Evolutionary conservation across 2,888 invertebrate species (phyloP).

Genomic region (Leptinotarsa juncta): DNA sequence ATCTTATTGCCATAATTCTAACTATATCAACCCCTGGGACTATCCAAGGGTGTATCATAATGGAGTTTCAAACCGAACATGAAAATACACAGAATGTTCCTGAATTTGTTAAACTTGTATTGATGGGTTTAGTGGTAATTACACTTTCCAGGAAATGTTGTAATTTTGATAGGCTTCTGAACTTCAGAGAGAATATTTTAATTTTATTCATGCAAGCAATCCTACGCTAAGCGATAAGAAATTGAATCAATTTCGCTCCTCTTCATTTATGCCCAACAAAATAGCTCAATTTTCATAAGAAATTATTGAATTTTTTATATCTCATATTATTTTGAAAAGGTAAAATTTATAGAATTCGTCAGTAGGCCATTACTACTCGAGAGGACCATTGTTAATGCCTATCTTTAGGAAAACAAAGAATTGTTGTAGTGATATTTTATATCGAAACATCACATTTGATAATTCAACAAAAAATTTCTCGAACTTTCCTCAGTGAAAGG

Average conservation of each 20-base stretch:
- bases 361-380: too few species aligned
- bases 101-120: conserved; percentile 8
- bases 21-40: conserved; percentile 17
- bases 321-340: too few species aligned
- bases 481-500: too few species aligned
- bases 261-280: neutral
- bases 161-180: conserved; percentile 3
- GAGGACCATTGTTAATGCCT: too few species aligned
- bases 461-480: too few species aligned
- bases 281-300: neutral
- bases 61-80: conserved; percentile 14
- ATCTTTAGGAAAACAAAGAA: too few species aligned
- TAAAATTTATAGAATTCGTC: too few species aligned
- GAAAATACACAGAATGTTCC: conserved; percentile 11
- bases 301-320: too few species aligned
- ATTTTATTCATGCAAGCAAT: neutral
- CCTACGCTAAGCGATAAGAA: too few species aligned
- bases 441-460: too few species aligned
- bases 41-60: conserved; percentile 1
- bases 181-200: neutral
- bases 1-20: conserved; percentile 20
- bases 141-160: neutral
- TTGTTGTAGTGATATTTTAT: too few species aligned
- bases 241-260: too few species aligned
- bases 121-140: conserved; percentile 1